phyloP scores from a whole-genome alignment of 2,113 vertebrate genomes.

The Craseonycteris thonglongyai region DNA sequence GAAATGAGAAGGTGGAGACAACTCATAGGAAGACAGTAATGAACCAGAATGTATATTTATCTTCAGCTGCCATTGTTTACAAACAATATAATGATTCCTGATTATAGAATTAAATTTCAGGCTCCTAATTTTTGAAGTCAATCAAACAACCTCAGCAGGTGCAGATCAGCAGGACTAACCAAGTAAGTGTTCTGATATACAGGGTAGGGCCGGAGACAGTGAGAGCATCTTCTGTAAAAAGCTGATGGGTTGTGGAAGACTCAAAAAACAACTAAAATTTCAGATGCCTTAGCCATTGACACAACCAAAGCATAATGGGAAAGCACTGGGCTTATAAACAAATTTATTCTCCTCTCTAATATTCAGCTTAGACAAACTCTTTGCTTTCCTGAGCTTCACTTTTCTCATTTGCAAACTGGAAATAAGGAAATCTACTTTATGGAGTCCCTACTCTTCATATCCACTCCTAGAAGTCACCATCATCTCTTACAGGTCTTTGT shows the following conservation, averaged over 20 bases:
- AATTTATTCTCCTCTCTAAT: background rate
- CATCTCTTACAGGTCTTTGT: background rate
- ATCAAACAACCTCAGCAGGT: constrained; percentile 64
- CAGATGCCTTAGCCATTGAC: background rate
- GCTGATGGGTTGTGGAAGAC: background rate
- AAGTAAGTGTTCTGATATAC: background rate
- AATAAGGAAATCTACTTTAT: background rate
- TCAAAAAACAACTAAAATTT: background rate
- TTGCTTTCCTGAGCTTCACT: background rate
- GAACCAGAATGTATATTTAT: constrained; percentile 73
- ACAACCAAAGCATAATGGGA: background rate
- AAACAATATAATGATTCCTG: constrained; percentile 73
- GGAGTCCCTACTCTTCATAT: background rate
- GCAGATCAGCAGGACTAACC: constrained; percentile 44
- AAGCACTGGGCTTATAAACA: background rate
- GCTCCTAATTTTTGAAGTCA: constrained; percentile 63
- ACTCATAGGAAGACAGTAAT: constrained; percentile 59
- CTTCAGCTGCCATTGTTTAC: constrained; percentile 72
- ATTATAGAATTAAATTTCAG: constrained; percentile 72
- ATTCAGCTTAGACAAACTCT: background rate
- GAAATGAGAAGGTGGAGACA: constrained; percentile 43
- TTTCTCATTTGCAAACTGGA: background rate
- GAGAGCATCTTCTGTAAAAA: background rate
- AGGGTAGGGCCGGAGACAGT: background rate
- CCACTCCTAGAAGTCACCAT: background rate